These are phyloP conservation scores for Diploptera punctata DNA, from an alignment of 2,888 invertebrate species.

Conservation along the genomic window DNA sequence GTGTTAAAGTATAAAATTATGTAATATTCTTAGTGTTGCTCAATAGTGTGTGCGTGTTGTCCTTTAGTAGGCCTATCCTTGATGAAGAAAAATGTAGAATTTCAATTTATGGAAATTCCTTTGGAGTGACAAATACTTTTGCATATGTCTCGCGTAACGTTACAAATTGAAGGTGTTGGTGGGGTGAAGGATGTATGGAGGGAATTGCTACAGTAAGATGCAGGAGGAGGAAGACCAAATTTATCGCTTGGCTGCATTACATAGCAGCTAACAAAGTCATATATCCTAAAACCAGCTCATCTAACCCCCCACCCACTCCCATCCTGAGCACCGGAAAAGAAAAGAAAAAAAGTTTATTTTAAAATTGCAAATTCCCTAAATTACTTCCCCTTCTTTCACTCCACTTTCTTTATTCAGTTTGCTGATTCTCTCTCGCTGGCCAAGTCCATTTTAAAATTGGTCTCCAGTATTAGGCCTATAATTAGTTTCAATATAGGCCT, in stretches of 20 bases:
- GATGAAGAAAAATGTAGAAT: too few relatives aligned
- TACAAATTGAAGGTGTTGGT: not conserved
- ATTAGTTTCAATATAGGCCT: too few relatives aligned
- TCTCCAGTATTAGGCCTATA: too few relatives aligned
- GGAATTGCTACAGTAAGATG: conserved; percentile 2
- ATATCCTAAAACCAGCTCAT: conserved; percentile 6
- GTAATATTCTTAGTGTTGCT: too few relatives aligned
- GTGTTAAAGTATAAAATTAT: too few relatives aligned
- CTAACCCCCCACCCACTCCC: not conserved
- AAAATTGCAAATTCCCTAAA: conserved; percentile 28
- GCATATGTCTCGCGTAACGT: too few relatives aligned
- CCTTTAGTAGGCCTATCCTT: too few relatives aligned
- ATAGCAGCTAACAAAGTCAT: conserved; percentile 33
- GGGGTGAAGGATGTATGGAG: not conserved
- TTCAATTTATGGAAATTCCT: too few relatives aligned
- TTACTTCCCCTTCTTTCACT: conserved; percentile 20
- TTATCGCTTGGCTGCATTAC: conserved; percentile 36
- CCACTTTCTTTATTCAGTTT: conserved; percentile 7
- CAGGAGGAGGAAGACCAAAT: conserved; percentile 19
- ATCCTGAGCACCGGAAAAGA: conserved; percentile 1
- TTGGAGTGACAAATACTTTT: too few relatives aligned
- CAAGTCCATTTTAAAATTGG: too few relatives aligned
- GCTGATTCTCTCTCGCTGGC: too few relatives aligned
- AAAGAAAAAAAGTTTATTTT: conserved; percentile 17
- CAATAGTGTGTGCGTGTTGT: too few relatives aligned